Conservation (phyloP, 1,140 invertebrate species). For the Drosophila suzukii region DNA sequence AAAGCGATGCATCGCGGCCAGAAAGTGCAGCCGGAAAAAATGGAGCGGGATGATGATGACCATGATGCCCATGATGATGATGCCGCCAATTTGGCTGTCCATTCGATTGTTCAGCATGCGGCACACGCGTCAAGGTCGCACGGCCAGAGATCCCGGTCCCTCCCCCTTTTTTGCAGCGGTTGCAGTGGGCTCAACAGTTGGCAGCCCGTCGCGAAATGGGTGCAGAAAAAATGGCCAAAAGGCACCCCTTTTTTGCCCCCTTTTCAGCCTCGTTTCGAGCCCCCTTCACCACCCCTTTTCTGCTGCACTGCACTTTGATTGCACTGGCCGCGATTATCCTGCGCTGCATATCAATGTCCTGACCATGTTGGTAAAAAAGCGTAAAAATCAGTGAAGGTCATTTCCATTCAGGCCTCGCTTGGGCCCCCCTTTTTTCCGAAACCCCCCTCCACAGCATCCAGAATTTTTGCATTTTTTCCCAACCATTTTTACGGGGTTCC, state of each 20-base stretch:
- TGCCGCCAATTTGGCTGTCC: constrained; percentile 70
- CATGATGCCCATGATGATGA: constrained; percentile 65
- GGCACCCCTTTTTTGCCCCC: not conserved
- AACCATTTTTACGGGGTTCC: constrained; percentile 14
- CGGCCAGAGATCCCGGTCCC: not conserved
- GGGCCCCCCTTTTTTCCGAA: not conserved
- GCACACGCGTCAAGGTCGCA: constrained; percentile 75
- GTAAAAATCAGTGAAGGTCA: constrained; percentile 74
- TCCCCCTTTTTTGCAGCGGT: constrained; percentile 11
- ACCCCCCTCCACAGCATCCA: not conserved
- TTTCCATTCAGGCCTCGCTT: constrained; percentile 51
- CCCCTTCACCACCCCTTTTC: constrained; percentile 5
- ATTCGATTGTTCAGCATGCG: constrained; percentile 76
- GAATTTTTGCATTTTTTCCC: constrained; percentile 75
- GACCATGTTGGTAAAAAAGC: constrained; percentile 16
- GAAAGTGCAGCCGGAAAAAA: constrained; percentile 46
- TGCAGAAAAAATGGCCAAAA: constrained; percentile 24
- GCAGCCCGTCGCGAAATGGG: constrained; percentile 29
- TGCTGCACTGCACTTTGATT: constrained; percentile 74
- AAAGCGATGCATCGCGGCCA: constrained; percentile 40
- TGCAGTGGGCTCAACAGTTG: constrained; percentile 67
- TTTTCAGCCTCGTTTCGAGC: not conserved
- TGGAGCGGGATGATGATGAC: constrained; percentile 32
- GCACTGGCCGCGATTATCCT: constrained; percentile 77
- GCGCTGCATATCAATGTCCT: constrained; percentile 79